Evolutionary conservation across 2,888 invertebrate genomes (phyloP).

Genomic region (Drosophila demipolita): DNA sequence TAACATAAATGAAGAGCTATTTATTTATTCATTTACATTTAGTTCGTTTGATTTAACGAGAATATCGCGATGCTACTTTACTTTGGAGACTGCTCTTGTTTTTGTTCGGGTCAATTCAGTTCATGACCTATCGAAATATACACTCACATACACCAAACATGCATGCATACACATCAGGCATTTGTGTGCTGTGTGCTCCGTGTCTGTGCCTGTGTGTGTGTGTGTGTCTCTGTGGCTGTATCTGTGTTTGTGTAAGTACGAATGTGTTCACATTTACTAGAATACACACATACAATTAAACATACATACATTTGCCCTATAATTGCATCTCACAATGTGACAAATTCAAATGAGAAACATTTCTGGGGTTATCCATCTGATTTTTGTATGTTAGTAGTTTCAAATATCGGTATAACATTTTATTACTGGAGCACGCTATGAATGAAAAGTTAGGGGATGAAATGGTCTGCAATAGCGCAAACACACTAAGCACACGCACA

Average conservation of each 20-base stretch:
- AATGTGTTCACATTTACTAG: not conserved
- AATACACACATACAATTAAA: not conserved
- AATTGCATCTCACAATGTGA: slow-evolving; percentile 9
- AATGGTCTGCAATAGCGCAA: slow-evolving; percentile 27
- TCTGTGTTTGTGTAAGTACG: slow-evolving; percentile 2
- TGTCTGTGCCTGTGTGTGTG: not conserved
- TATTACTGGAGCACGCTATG: slow-evolving; percentile 73
- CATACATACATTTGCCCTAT: slow-evolving; percentile 17
- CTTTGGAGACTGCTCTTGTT: slow-evolving; percentile 26
- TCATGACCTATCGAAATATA: slow-evolving; percentile 71
- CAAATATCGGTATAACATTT: slow-evolving; percentile 62
- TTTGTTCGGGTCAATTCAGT: slow-evolving; percentile 71
- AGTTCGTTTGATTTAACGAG: slow-evolving; percentile 7
- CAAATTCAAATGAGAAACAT: slow-evolving; percentile 23
- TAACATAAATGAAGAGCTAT: not conserved
- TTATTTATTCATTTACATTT: not conserved
- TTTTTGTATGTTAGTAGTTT: slow-evolving; percentile 34
- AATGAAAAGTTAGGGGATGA: slow-evolving; percentile 75
- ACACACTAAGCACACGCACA: slow-evolving; percentile 9
- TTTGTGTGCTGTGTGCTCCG: not conserved
- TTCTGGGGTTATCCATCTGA: slow-evolving; percentile 21
- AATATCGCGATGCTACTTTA: slow-evolving; percentile 10
- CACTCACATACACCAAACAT: slow-evolving; percentile 15
- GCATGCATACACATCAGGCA: slow-evolving; percentile 10
- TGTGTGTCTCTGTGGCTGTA: not conserved